phyloP scores from a whole-genome alignment of 2,888 invertebrate species.

The Melikaiella ostensackeni region DNA sequence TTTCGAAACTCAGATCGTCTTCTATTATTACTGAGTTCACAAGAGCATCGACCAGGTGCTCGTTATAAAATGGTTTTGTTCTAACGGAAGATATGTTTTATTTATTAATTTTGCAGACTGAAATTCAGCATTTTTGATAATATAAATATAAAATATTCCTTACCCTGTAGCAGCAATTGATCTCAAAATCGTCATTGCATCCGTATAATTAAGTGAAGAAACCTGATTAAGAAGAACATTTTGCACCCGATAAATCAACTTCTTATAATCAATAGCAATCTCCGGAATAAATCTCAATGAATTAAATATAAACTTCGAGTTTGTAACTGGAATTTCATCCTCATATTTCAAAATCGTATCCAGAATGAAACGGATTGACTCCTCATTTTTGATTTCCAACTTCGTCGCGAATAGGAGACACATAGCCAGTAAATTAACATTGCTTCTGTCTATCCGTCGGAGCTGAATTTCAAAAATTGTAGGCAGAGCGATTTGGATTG shows the following conservation, averaged over 20 bases:
- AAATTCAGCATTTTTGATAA: background rate
- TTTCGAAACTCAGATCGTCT: conserved; percentile 20
- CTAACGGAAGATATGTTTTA: background rate
- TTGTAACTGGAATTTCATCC: background rate
- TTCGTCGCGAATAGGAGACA: conserved; percentile 2
- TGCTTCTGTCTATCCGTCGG: background rate
- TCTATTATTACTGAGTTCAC: conserved; percentile 25
- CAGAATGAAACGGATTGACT: background rate
- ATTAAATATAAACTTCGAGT: conserved; percentile 14
- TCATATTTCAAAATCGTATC: background rate
- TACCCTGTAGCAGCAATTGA: background rate
- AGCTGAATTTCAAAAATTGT: conserved; percentile 12
- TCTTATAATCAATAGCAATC: background rate
- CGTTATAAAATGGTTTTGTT: conserved; percentile 8
- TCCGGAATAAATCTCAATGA: conserved; percentile 4
- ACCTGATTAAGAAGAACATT: background rate
- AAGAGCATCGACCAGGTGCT: conserved; percentile 14
- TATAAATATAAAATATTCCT: background rate
- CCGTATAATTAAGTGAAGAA: background rate
- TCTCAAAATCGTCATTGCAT: background rate
- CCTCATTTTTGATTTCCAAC: background rate
- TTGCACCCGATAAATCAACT: background rate
- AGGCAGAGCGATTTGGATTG: background rate
- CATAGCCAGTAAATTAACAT: conserved; percentile 17
- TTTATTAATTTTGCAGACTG: background rate